A percentile compares a stretch with the other conserved stretches of the same genome.
phyloP scores from a whole-genome alignment of 1,140 invertebrate species.

The Antheraea mylitta region DNA sequence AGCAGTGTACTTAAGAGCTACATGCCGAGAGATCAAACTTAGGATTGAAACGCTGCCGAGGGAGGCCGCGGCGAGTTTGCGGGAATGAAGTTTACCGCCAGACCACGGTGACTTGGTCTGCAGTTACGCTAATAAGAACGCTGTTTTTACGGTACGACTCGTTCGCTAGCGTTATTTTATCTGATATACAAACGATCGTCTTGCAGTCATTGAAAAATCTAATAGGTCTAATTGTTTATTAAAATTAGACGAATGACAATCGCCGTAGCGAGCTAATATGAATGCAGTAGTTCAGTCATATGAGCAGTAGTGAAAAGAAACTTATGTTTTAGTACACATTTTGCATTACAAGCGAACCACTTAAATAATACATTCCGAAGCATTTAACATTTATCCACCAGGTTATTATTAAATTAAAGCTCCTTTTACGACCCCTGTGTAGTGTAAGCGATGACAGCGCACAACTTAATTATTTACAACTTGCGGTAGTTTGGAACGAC shows the following conservation, averaged over 20 bases:
- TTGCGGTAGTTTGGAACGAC: neutral
- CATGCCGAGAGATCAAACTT: too few species aligned
- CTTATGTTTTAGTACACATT: neutral
- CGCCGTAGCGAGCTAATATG: neutral
- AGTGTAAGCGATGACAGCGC: neutral
- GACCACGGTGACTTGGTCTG: too few species aligned
- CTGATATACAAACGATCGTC: too few species aligned
- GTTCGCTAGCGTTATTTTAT: too few species aligned
- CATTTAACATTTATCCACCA: neutral
- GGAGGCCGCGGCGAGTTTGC: too few species aligned
- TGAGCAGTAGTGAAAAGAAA: neutral
- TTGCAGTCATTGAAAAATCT: too few species aligned
- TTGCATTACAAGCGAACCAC: neutral
- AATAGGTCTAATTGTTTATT: too few species aligned
- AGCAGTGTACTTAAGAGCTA: too few species aligned
- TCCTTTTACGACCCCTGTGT: neutral
- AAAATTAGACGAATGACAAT: neutral
- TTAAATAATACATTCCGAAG: neutral
- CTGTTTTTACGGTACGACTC: too few species aligned
- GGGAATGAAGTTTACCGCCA: too few species aligned
- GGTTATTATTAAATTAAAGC: neutral
- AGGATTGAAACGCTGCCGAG: too few species aligned
- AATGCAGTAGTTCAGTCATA: neutral
- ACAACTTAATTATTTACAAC: constrained; percentile 1
- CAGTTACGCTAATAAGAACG: too few species aligned